Percentiles rank a stretch among this genome's conserved stretches.
Conservation (phyloP, 1,140 invertebrate genomes). For the Monomorium pharaonis region DNA sequence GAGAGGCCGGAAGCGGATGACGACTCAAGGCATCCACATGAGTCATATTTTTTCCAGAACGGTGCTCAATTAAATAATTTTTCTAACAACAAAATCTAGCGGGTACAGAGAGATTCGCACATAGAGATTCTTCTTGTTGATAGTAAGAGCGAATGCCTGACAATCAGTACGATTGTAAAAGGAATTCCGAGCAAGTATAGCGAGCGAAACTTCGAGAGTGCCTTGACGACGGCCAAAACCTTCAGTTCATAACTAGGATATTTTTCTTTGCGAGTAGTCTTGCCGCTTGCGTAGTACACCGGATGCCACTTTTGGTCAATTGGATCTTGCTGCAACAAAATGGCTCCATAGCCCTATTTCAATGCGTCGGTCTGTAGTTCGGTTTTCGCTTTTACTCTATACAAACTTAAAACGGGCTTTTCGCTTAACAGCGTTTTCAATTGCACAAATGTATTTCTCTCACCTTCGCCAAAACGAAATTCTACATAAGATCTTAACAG, state of each 20-base stretch:
- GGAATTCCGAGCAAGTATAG: not conserved
- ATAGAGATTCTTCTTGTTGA: not conserved
- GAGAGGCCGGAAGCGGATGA: not conserved
- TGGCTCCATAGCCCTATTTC: not conserved
- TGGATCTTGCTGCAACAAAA: not conserved
- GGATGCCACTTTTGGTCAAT: not conserved
- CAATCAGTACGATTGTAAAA: constrained; percentile 15
- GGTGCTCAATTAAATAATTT: not conserved
- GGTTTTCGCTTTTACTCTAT: not conserved
- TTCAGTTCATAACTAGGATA: not conserved
- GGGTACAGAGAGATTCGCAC: not conserved
- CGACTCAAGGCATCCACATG: constrained; percentile 9
- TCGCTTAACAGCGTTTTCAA: not conserved
- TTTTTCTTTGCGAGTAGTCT: not conserved
- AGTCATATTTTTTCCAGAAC: not conserved
- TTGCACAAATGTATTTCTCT: not conserved
- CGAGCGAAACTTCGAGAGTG: not conserved
- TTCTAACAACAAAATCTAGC: not conserved
- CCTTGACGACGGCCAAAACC: not conserved
- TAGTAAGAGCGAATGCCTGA: not conserved
- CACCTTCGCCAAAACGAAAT: not conserved
- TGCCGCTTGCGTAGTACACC: not conserved
- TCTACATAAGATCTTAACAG: not conserved
- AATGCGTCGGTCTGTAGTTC: not conserved
- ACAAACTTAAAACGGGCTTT: not conserved